Percentiles rank a stretch among this genome's conserved stretches.
Conservation (phyloP, 2,888 invertebrate species). For the Leptopilina myrica region DNA sequence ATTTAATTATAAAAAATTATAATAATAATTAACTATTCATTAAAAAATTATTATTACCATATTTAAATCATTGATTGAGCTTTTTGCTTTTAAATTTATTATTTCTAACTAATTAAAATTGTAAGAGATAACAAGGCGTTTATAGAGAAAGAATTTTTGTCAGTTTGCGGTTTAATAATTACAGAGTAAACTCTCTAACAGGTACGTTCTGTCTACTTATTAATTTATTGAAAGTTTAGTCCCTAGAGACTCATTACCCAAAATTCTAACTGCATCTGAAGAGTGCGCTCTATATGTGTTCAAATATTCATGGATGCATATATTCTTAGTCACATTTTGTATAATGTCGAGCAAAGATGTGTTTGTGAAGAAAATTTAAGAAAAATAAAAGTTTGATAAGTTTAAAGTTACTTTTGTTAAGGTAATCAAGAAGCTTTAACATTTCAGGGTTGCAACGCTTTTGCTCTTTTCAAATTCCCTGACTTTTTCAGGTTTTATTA, state of each 20-base stretch:
- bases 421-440: too few relatives aligned
- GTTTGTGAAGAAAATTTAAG: neutral
- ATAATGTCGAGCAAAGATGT: neutral
- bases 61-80: too few relatives aligned
- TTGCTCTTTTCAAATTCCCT: too few relatives aligned
- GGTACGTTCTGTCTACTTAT: neutral
- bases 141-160: neutral
- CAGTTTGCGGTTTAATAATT: neutral
- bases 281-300: neutral
- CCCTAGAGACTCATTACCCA: constrained; percentile 1
- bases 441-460: too few relatives aligned
- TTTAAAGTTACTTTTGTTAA: too few relatives aligned
- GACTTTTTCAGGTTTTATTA: too few relatives aligned
- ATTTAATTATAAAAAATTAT: too few relatives aligned
- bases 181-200: neutral
- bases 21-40: too few relatives aligned
- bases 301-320: neutral
- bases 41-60: too few relatives aligned
- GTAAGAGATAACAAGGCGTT: too few relatives aligned
- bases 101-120: too few relatives aligned
- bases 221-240: constrained; percentile 9
- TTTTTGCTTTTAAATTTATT: too few relatives aligned
- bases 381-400: neutral
- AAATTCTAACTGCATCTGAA: constrained; percentile 4
- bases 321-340: neutral